Base-by-base conservation (phyloP, 2,113 vertebrate species). In the Sialia sialis region DNA sequence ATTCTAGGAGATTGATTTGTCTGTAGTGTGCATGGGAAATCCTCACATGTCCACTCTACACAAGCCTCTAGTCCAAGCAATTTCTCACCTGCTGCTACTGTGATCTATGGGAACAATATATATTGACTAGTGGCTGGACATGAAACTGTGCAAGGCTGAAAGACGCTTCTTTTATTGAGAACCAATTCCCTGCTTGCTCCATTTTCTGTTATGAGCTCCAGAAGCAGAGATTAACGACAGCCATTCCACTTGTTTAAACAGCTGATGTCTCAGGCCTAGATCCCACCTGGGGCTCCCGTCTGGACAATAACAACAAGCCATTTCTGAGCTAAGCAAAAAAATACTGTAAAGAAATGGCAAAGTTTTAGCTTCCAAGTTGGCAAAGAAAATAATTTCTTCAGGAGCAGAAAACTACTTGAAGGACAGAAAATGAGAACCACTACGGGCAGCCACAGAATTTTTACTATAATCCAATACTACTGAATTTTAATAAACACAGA, bases 81-180 rank as follows among this genome's bases (percentile, higher is more conserved):
- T 96, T 97, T 92, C 94, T 97, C 93, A 96, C 66, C 88, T 90
- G 69, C 89, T 0, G 18, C 74, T 94, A 32, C 63, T 72, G 77
- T 96, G 96, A 97, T 97, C 89, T 95, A 93, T 97, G 90, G 59
- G 93, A 95, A 87, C 79, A 78, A 92, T 96, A 95, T 85, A 79
- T 97, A 97, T 97, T 96, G 96, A 97, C 96, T 93, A 96, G 93
- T 87, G 72, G 68, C 85, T 95, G 94, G 92, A 96, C 94, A 95
- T 87, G 95, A 93, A 96, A 93, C 87, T 75, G 69, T 74, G 89
- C 54, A 92, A 94, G 86, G 95, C 92, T 96, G 94, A 97, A 94
- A 91, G 95, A 96, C 3, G 7, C 56, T 91, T 84, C 89, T 95
- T 96, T 94, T 96, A 96, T 95, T 94, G 95, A 80, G 95, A 94